Evolutionary conservation across 1,140 invertebrate species (phyloP).

Genomic region (Bombyx mori): DNA sequence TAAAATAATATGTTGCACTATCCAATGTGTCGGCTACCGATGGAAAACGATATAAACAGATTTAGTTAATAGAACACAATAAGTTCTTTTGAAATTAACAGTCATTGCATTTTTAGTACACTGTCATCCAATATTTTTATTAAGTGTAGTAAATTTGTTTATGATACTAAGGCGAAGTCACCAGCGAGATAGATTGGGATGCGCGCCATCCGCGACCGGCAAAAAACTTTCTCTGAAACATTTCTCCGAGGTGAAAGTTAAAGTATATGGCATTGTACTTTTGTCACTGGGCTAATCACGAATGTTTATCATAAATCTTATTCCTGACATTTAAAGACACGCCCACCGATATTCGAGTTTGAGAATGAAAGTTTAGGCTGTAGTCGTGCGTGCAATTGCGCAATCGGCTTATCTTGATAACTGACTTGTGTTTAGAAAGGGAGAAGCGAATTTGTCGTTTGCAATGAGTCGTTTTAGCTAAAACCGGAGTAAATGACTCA

Average conservation of each 20-base stretch:
- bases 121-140: no score
- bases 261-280: slow-evolving; percentile 50
- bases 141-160: background rate
- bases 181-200: slow-evolving; percentile 10
- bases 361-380: slow-evolving; percentile 40
- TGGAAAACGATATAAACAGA: no score
- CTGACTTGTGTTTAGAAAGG: slow-evolving; percentile 5
- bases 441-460: slow-evolving; percentile 5
- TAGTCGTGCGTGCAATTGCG: slow-evolving; percentile 15
- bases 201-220: slow-evolving; percentile 9
- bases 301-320: slow-evolving; percentile 52
- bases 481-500: slow-evolving; percentile 6
- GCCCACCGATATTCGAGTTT: slow-evolving; percentile 30
- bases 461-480: slow-evolving; percentile 1
- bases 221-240: slow-evolving; percentile 41
- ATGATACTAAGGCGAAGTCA: slow-evolving; percentile 38
- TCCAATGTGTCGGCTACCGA: no score
- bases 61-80: no score
- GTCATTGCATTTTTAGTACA: no score
- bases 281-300: slow-evolving; percentile 51
- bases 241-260: slow-evolving; percentile 59
- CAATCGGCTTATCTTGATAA: slow-evolving; percentile 21
- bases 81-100: no score
- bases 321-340: slow-evolving; percentile 44
- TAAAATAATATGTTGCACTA: no score